Base-by-base conservation (phyloP, 2,113 vertebrate genomes). In the Columba janthina region DNA sequence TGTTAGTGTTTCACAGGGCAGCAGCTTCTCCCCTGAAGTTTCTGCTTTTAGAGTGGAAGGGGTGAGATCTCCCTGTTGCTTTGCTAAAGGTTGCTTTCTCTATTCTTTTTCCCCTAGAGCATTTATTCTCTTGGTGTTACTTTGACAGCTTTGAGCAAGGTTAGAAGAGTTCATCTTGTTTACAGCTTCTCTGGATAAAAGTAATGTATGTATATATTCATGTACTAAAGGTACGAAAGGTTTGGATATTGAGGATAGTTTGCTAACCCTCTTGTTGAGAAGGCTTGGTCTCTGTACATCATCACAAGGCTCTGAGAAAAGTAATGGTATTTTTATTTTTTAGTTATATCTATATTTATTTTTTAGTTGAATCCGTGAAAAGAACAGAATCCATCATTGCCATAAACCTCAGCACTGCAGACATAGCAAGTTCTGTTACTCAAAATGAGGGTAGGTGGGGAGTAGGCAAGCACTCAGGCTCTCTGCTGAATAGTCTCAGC, bases 151-250 rank as follows among this genome's bases (percentile, higher is more conserved):
- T 76, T 80, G 48, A 93, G 51, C n/a, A 61, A 91, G 89, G 90
- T 93, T 75, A 80, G 74, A 58, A 51, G 83, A 90, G 90, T 94
- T 91, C 62, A 31, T 50, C 85, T 62, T 92, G 66, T 92, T 94
- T 77, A 58, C 80, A 88, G 36, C 46, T 80, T 61, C 51, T 74
- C 60, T 84, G 64, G 44, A 21, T 72, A 71, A 21, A 83, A 74
- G 40, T 34, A 69, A 74, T 32, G 40, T 19, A 32, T 28, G 84
- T 79, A 56, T 82, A 32, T 94, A 73, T 90, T 73, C 51, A 34
- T 4, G 24, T 50, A 31, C 9, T 44, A 28, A 51, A 58, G 22
- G 17, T 53, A 48, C 44, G 32, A 79, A 62, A 76, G 17, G 8
- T 50, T 78, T 15, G 9, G 73, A 29, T 54, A 77, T 38, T 21